Evolutionary conservation across 30 jellyfish, hydroid and myxozoan genomes (phyloP).

Genomic region (Aurelia sp.): DNA sequence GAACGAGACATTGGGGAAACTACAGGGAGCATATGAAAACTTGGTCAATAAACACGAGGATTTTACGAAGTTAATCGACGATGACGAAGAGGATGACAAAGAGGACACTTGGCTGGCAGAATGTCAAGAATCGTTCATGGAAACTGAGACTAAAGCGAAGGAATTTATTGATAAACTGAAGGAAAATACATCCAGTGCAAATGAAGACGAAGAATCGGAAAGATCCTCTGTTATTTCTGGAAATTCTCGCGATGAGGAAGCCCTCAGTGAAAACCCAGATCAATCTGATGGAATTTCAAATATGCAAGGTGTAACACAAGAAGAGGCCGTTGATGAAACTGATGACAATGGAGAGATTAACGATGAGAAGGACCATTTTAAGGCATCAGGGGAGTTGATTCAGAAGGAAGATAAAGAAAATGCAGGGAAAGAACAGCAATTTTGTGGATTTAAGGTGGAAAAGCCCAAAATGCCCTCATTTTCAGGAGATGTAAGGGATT

Average conservation of each 20-base stretch:
- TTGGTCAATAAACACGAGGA: conserved; percentile 60
- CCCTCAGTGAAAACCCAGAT: conserved; percentile 12
- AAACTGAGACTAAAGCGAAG: too few species aligned
- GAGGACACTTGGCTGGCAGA: conserved; percentile 59
- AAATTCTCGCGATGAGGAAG: conserved; percentile 41
- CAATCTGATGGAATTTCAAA: conserved; percentile 58
- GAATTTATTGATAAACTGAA: conserved; percentile 33
- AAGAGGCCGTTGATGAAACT: conserved; percentile 29
- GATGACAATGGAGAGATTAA: conserved; percentile 23
- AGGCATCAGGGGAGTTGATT: conserved; percentile 8
- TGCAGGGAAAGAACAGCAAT: conserved; percentile 30
- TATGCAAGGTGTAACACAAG: conserved; percentile 41
- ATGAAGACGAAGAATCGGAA: conserved; percentile 24
- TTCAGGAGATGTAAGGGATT: conserved; percentile 71
- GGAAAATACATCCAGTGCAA: conserved; percentile 31
- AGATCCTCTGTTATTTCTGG: conserved; percentile 15
- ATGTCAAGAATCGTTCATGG: conserved; percentile 50
- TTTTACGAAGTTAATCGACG: conserved; percentile 50
- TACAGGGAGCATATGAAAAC: conserved; percentile 68
- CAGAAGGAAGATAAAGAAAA: conserved; percentile 5
- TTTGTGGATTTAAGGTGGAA: conserved; percentile 58
- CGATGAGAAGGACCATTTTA: neutral
- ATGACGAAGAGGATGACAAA: conserved; percentile 51
- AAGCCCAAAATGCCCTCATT: conserved; percentile 69
- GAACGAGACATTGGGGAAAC: too few species aligned